Evolutionary conservation across 2,113 vertebrate genomes (phyloP).

Genomic region (Sturnus vulgaris): DNA sequence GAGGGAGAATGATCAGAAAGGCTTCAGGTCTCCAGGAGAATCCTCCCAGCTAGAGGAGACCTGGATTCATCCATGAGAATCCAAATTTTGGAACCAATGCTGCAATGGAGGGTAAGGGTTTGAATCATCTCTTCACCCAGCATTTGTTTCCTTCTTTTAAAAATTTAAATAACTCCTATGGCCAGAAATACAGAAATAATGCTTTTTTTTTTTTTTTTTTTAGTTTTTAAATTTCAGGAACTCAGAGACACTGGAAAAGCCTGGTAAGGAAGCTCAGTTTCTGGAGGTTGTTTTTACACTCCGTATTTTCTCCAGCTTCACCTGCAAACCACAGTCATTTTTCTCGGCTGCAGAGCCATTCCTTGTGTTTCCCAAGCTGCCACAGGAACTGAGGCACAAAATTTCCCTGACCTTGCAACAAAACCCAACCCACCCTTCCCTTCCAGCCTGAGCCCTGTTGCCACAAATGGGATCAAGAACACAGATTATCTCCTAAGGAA

Average conservation of each 20-base stretch:
- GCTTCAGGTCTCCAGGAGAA: background rate
- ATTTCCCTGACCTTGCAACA: background rate
- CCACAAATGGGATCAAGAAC: background rate
- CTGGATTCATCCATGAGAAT: accelerated
- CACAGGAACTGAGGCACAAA: background rate
- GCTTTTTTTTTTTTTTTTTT: accelerated
- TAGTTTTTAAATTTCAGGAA: background rate
- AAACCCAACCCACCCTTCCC: background rate
- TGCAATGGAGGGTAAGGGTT: background rate
- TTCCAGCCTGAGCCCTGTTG: background rate
- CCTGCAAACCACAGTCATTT: background rate
- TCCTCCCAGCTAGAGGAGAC: background rate
- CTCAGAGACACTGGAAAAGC: background rate
- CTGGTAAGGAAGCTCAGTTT: background rate
- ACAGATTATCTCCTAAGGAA: background rate
- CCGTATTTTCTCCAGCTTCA: background rate
- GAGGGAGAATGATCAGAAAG: background rate
- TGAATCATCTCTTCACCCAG: background rate
- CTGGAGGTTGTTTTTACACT: background rate
- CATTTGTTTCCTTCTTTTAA: background rate
- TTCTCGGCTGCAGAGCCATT: background rate
- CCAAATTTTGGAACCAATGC: background rate
- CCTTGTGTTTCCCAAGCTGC: background rate
- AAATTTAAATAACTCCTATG: background rate
- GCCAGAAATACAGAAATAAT: background rate